A percentile compares a stretch with the other conserved stretches of the same genome.
Conservation (phyloP, 1,140 invertebrate genomes). For the Ectropis grisescens region DNA sequence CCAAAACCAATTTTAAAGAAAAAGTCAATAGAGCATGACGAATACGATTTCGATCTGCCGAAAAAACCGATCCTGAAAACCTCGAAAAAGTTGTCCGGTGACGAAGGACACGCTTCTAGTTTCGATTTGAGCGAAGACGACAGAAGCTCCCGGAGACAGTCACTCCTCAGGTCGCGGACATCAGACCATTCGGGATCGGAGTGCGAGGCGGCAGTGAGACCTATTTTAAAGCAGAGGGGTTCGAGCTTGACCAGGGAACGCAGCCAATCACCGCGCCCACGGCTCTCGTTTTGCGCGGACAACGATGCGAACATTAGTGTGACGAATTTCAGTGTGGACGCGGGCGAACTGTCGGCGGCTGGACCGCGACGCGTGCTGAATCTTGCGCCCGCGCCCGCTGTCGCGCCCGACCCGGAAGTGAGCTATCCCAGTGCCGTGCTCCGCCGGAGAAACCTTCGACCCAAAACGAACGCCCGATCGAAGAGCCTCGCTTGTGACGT, state of each 20-base stretch:
- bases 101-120: conserved; percentile 64
- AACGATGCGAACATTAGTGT: conserved; percentile 53
- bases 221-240: conserved; percentile 72
- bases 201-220: conserved; percentile 64
- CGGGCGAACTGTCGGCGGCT: conserved; percentile 51
- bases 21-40: conserved; percentile 85
- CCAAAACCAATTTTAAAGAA: conserved; percentile 88
- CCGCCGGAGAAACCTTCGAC: conserved; percentile 59
- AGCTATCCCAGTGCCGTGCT: conserved; percentile 56
- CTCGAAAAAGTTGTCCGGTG: conserved; percentile 74
- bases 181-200: conserved; percentile 66
- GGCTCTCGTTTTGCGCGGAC: conserved; percentile 71
- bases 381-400: conserved; percentile 31
- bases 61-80: conserved; percentile 86
- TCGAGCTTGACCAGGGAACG: conserved; percentile 69
- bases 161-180: conserved; percentile 54
- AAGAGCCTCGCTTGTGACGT: conserved; percentile 62
- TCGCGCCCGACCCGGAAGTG: conserved; percentile 36
- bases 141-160: conserved; percentile 61
- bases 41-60: conserved; percentile 76
- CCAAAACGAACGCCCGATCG: conserved; percentile 52
- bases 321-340: conserved; percentile 54
- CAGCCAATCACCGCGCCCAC: conserved; percentile 68
- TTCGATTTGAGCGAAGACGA: conserved; percentile 69
- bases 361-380: conserved; percentile 50